Conservation (phyloP, 2,113 vertebrate species). For the Esox niger region DNA sequence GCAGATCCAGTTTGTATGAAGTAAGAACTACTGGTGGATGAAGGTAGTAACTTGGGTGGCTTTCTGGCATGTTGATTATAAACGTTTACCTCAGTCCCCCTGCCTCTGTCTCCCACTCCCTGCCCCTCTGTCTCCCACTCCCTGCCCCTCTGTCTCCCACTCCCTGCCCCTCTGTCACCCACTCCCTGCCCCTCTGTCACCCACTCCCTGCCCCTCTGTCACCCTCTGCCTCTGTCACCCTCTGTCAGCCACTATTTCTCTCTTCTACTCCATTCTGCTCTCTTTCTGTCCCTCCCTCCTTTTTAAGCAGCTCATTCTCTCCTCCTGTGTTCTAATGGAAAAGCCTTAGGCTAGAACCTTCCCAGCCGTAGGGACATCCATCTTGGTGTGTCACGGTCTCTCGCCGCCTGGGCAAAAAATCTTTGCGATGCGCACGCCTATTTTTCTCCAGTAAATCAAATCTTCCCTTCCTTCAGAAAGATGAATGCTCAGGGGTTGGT, state of each 20-base stretch:
- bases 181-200: background rate
- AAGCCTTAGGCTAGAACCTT: conserved; percentile 93
- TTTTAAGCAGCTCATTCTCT: conserved; percentile 82
- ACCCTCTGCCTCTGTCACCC: conserved; percentile 29
- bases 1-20: too few species aligned
- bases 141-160: background rate
- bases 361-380: conserved; percentile 95
- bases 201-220: background rate
- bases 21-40: too few species aligned
- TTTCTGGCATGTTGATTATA: background rate
- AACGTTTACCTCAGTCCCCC: background rate
- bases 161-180: background rate
- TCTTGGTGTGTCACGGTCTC: conserved; percentile 93
- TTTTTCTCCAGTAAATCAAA: conserved; percentile 99
- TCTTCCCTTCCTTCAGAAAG: conserved; percentile 99
- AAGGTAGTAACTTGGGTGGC: too few species aligned
- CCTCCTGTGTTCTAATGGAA: conserved; percentile 92
- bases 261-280: conserved; percentile 1
- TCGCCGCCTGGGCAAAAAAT: conserved; percentile 85
- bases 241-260: background rate
- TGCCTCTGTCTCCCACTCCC: too few species aligned
- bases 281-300: conserved; percentile 35
- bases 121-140: conserved; percentile 26
- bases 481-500: conserved; percentile 96
- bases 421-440: conserved; percentile 99